Conservation (phyloP, 1,140 invertebrate genomes). For the Hyposmocoma kahamanoa region DNA sequence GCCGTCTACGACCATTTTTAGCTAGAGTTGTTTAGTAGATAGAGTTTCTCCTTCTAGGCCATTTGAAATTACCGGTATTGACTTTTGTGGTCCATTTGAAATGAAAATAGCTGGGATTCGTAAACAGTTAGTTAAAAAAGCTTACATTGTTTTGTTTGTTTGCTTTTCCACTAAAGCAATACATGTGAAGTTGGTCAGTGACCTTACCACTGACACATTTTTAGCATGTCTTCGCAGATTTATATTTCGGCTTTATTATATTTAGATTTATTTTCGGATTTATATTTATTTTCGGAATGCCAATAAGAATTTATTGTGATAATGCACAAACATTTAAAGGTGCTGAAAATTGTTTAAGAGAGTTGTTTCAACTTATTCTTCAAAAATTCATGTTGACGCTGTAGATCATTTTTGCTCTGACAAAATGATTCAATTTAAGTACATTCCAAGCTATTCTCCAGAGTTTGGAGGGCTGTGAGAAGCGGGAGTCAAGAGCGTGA, state of each 20-base stretch:
- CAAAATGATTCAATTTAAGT: too few species aligned
- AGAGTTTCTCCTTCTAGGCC: constrained; percentile 20
- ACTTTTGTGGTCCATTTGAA: constrained; percentile 44
- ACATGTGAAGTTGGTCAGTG: constrained; percentile 39
- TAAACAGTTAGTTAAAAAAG: constrained; percentile 24
- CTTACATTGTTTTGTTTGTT: constrained; percentile 38
- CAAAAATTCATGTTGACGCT: constrained; percentile 6
- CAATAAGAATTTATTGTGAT: constrained; percentile 9
- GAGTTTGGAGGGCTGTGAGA: too few species aligned
- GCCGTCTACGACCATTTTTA: too few species aligned
- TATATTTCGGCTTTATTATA: constrained; percentile 5
- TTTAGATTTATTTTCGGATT: too few species aligned
- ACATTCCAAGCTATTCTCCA: too few species aligned
- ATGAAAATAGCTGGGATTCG: constrained; percentile 16
- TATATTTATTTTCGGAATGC: too few species aligned
- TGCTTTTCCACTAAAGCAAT: constrained; percentile 41
- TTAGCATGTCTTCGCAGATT: constrained; percentile 31
- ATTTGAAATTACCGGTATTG: constrained; percentile 34
- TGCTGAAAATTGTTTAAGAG: constrained; percentile 6
- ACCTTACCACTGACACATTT: constrained; percentile 35
- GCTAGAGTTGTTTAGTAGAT: constrained; percentile 9
- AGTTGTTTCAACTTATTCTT: constrained; percentile 6
- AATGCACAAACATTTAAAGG: constrained; percentile 21
- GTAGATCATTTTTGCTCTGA: too few species aligned
- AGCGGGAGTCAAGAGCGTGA: too few species aligned